Evolutionary conservation across 2,797 vertebrate species (phyloP), one percentile per base, ranked within the genome.

Genomic region (Aulostomus chinensis): DNA sequence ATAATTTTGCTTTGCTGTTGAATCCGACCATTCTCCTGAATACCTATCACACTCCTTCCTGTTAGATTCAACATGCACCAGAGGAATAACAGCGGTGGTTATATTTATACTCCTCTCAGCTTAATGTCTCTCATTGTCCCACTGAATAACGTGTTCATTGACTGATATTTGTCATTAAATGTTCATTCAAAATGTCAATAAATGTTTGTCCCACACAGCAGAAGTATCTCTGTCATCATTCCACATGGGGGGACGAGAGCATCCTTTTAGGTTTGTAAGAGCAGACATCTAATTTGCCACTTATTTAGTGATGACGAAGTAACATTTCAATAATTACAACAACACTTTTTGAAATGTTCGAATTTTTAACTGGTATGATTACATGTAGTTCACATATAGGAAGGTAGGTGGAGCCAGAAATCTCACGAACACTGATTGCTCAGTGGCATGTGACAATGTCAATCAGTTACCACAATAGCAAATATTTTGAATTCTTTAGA

Each of bases 151-250:
- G 0, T 22, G 14, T 31, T 22, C 13, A 9, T 13, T 26, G 18
- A 52, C 38, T 38, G 35, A 40, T 50, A 34, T 51, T 33, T 69
- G 58, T 66, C 38, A 45, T 51, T 46, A 7, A 49, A 26, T 78
- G 65, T 53, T 38, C 7, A 31, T 34, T 18, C 13, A 36, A 53
- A 37, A 26, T 71, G 36, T 38, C 33, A 86, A 79, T 86, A 85
- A 85, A 86, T 37, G 16, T 61, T 56, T 57, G 25, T 46, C 42
- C 46, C 56, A 55, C 17, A 58, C 7, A 8, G 17, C 18, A 16
- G 28, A 21, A 21, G 14, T 7, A 7, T 30, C 32, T 38, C 20
- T 40, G 26, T 16, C 14, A 35, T 35, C 8, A 11, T 6, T 30
- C 4, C 7, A 11, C 5, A 5, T 34, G 10, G n/a, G n/a, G n/a